Conservation (phyloP, 2,888 invertebrate genomes). For the Rhorus exstirpatorius region DNA sequence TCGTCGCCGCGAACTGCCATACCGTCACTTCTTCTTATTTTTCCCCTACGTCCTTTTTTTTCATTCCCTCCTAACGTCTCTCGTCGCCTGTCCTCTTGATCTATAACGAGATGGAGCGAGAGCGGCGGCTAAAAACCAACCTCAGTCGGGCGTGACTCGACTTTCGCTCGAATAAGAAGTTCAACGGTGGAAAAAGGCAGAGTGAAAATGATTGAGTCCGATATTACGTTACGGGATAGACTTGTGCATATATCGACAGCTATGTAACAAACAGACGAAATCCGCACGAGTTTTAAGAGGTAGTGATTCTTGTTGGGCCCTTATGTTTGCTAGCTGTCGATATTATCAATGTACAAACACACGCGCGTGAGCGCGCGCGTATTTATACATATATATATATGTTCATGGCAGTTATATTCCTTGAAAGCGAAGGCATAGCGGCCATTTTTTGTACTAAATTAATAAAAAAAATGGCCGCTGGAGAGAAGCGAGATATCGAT, state of each 20-base stretch:
- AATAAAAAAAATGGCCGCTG: constrained; percentile 69
- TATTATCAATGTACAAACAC: neutral
- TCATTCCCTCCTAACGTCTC: constrained; percentile 47
- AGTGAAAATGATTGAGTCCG: constrained; percentile 63
- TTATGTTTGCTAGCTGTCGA: neutral
- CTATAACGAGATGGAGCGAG: constrained; percentile 47
- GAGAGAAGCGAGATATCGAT: constrained; percentile 63
- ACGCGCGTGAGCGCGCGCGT: too few relatives aligned
- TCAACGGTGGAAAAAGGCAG: constrained; percentile 44
- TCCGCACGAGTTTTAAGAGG: neutral
- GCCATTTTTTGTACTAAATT: constrained; percentile 70
- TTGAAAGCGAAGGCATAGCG: constrained; percentile 43
- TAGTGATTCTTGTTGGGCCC: too few relatives aligned
- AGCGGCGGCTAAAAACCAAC: constrained; percentile 65
- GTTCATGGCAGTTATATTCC: constrained; percentile 40
- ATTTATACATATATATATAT: too few relatives aligned
- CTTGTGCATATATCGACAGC: neutral
- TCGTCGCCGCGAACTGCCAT: constrained; percentile 50
- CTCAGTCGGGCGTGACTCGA: constrained; percentile 79
- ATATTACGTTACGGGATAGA: constrained; percentile 40
- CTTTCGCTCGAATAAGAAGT: constrained; percentile 71
- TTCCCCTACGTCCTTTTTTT: constrained; percentile 40
- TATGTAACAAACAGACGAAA: constrained; percentile 1
- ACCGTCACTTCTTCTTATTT: constrained; percentile 61
- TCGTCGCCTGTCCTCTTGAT: constrained; percentile 50